Conservation (phyloP, 2,113 vertebrate genomes). For the Calidris pygmaea region DNA sequence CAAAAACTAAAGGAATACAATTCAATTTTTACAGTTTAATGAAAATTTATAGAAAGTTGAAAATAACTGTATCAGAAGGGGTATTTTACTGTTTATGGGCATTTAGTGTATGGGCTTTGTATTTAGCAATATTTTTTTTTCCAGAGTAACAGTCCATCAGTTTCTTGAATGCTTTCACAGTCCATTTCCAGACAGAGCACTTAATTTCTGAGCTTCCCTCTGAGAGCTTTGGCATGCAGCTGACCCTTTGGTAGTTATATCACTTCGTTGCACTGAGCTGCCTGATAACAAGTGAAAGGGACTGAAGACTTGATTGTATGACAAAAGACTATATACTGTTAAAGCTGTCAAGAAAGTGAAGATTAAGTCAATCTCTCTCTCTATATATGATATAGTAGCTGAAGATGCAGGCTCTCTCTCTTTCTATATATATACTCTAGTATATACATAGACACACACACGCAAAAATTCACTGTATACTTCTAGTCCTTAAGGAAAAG, state of each 20-base stretch:
- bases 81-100: background rate
- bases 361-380: background rate
- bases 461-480: background rate
- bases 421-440: background rate
- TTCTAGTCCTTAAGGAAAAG: background rate
- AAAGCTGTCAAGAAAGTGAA: constrained; percentile 2
- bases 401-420: background rate
- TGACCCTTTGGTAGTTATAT: background rate
- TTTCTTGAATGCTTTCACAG: background rate
- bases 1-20: background rate
- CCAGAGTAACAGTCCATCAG: background rate
- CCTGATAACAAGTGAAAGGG: background rate
- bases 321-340: constrained; percentile 1
- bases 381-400: background rate
- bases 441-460: background rate
- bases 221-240: background rate
- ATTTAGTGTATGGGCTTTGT: background rate
- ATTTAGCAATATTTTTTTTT: background rate
- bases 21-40: background rate
- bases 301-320: constrained; percentile 12
- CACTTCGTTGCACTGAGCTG: background rate
- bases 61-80: background rate
- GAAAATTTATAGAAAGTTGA: background rate
- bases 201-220: constrained; percentile 17
- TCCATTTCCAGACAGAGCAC: background rate